These are phyloP conservation scores for Miltochrista miniata DNA, from an alignment of 2,888 invertebrate species.

Conservation along the genomic window DNA sequence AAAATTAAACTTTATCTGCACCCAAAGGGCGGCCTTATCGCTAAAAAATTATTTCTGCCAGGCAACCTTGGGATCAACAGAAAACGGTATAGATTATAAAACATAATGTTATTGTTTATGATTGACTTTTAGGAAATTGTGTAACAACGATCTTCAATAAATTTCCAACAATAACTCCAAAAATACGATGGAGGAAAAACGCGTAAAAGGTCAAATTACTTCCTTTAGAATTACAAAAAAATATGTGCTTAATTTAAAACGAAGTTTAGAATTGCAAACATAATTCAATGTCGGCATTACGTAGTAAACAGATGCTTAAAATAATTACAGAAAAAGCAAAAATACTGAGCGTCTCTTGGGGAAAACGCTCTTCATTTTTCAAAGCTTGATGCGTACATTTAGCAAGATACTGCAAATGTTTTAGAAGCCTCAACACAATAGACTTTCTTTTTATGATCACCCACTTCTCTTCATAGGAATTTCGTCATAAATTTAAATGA, in stretches of 20 bases:
- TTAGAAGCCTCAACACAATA: constrained; percentile 53
- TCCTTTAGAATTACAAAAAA: too few species aligned
- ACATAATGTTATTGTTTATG: too few species aligned
- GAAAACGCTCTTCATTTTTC: constrained; percentile 57
- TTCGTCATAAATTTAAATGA: constrained; percentile 21
- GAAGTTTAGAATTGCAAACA: constrained; percentile 31
- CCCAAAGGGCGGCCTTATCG: too few species aligned
- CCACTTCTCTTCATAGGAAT: constrained; percentile 26
- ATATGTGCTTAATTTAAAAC: constrained; percentile 35
- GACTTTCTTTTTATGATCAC: constrained; percentile 39
- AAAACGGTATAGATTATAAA: too few species aligned
- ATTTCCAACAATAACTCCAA: too few species aligned
- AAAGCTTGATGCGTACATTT: constrained; percentile 63
- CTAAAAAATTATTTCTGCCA: too few species aligned
- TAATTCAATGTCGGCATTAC: constrained; percentile 33
- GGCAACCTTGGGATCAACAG: too few species aligned
- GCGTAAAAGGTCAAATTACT: too few species aligned
- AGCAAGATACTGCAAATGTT: constrained; percentile 63
- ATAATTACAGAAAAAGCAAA: constrained; percentile 43
- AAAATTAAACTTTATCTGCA: too few species aligned
- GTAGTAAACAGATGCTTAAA: constrained; percentile 54
- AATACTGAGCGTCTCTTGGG: constrained; percentile 39
- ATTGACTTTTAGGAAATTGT: too few species aligned
- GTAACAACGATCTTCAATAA: too few species aligned
- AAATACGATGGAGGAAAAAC: too few species aligned